phyloP scores from a whole-genome alignment of 2,888 invertebrate species.

The Strigamia maritima region DNA sequence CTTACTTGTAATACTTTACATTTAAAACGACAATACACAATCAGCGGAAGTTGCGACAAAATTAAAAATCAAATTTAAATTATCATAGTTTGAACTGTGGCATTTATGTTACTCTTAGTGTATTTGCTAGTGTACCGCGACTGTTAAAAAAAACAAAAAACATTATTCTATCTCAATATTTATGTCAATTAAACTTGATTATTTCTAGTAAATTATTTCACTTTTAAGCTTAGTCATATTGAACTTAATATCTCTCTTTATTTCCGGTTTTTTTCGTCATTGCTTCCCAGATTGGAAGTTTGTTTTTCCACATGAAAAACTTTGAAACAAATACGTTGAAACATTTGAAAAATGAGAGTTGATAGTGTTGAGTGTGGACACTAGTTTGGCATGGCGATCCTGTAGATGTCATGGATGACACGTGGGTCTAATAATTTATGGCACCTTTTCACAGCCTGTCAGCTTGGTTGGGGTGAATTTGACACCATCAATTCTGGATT shows the following conservation, averaged over 20 bases:
- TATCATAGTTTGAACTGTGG: too few relatives aligned
- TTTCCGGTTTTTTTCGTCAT: not conserved
- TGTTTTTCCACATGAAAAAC: not conserved
- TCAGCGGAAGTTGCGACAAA: too few relatives aligned
- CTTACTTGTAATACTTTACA: too few relatives aligned
- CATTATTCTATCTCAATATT: too few relatives aligned
- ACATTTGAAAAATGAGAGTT: not conserved
- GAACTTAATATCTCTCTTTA: not conserved
- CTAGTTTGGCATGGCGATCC: not conserved
- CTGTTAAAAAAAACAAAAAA: too few relatives aligned
- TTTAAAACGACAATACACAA: too few relatives aligned
- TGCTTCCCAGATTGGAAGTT: not conserved
- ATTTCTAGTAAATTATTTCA: too few relatives aligned
- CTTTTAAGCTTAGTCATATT: too few relatives aligned
- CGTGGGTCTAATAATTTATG: not conserved
- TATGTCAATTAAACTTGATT: too few relatives aligned
- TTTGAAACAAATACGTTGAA: not conserved
- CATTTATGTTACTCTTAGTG: too few relatives aligned
- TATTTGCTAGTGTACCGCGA: too few relatives aligned
- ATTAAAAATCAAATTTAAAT: too few relatives aligned
- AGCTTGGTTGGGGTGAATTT: slow-evolving; percentile 19
- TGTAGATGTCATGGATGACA: not conserved
- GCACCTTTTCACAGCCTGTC: slow-evolving; percentile 9
- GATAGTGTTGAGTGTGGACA: slow-evolving; percentile 19
- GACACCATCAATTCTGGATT: slow-evolving; percentile 23